These are phyloP conservation scores for Phocoena phocoena DNA, from an alignment of 2,113 vertebrate genomes.

Conservation along the genomic window DNA sequence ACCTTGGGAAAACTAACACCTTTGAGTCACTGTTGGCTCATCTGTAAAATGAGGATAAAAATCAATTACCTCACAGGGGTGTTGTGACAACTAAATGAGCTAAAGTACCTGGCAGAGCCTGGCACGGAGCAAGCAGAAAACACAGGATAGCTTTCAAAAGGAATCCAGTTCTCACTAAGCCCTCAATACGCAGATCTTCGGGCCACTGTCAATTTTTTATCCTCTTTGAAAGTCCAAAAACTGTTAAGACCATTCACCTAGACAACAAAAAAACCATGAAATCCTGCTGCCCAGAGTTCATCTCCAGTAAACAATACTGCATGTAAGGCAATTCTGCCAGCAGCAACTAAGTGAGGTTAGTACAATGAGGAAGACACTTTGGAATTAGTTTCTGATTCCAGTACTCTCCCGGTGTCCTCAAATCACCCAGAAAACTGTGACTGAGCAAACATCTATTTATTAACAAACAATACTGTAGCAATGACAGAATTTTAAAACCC, in stretches of 20 bases:
- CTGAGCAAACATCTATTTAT: constrained; percentile 19
- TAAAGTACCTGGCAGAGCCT: constrained; percentile 15
- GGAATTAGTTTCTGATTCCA: neutral
- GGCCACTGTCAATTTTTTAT: neutral
- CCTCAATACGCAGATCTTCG: neutral
- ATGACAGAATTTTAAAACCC: neutral
- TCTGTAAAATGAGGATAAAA: constrained; percentile 41
- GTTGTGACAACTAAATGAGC: neutral
- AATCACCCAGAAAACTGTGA: constrained; percentile 37
- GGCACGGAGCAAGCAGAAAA: neutral
- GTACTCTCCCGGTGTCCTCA: neutral
- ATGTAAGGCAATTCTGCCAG: neutral
- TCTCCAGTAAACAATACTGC: neutral
- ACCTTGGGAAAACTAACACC: neutral
- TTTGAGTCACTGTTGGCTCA: neutral
- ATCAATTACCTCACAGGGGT: neutral
- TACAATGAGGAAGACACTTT: neutral
- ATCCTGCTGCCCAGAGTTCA: neutral
- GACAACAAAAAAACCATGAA: neutral
- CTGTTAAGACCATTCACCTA: neutral
- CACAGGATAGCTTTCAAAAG: neutral
- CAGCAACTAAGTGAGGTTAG: neutral
- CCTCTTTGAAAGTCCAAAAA: constrained; percentile 17
- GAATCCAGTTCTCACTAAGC: neutral
- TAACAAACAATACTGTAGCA: constrained; percentile 7